Conservation (phyloP, 2,113 vertebrate species). For the Catharus minimus region DNA sequence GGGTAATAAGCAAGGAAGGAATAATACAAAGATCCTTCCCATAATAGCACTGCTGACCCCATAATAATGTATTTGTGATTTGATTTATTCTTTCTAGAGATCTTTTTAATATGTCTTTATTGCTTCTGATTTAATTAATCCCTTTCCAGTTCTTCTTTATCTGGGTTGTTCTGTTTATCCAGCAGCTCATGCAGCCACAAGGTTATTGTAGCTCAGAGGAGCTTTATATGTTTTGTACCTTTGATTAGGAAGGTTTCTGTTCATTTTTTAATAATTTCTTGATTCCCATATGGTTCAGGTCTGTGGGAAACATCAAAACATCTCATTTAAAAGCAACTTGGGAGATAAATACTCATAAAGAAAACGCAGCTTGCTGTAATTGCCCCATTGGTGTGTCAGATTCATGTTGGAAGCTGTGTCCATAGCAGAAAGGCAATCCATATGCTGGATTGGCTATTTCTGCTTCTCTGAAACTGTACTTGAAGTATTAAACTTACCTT, state of each 20-base stretch:
- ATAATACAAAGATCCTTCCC: neutral
- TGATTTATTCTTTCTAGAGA: conserved; percentile 26
- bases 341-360: neutral
- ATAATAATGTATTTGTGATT: neutral
- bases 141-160: neutral
- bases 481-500: neutral
- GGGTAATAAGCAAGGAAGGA: neutral
- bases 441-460: accelerated
- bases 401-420: neutral
- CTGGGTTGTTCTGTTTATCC: neutral
- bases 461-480: neutral
- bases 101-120: neutral
- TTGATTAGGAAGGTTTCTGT: neutral
- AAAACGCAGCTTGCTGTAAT: neutral
- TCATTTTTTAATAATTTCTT: neutral
- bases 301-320: neutral
- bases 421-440: neutral
- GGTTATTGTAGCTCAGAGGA: neutral
- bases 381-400: neutral
- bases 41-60: neutral
- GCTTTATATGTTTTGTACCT: neutral
- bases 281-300: neutral
- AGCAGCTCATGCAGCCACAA: neutral
- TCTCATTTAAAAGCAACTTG: neutral
- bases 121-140: conserved; percentile 8